These are phyloP conservation scores for Thyatira batis DNA, from an alignment of 2,888 invertebrate genomes.

Conservation along the genomic window DNA sequence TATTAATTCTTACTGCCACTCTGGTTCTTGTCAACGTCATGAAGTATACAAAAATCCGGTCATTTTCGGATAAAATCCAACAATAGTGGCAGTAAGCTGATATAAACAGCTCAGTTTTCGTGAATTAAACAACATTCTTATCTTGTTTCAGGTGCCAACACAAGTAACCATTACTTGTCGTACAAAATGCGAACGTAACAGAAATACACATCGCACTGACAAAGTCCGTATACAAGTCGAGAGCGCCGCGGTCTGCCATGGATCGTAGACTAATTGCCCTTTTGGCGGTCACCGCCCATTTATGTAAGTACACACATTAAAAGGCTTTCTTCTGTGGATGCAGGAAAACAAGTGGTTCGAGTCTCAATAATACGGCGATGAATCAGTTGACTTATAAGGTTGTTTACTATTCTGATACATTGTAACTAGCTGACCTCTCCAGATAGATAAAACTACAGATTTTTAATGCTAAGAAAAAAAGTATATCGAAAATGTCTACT, in stretches of 20 bases:
- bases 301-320: slow-evolving; percentile 55
- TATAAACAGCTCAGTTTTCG: neutral
- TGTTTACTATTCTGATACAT: slow-evolving; percentile 1
- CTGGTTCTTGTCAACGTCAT: no score
- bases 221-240: slow-evolving; percentile 17
- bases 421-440: no score
- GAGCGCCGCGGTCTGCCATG: slow-evolving; percentile 42
- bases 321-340: slow-evolving; percentile 5
- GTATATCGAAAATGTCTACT: no score
- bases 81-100: neutral
- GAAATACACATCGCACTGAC: slow-evolving; percentile 39
- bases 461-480: no score
- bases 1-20: no score
- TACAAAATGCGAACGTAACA: slow-evolving; percentile 43
- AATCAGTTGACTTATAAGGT: slow-evolving; percentile 8
- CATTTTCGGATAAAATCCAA: neutral
- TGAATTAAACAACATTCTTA: slow-evolving; percentile 2
- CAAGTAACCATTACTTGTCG: slow-evolving; percentile 30
- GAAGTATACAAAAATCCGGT: neutral
- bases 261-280: slow-evolving; percentile 52
- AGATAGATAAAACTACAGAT: no score
- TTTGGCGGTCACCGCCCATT: slow-evolving; percentile 57
- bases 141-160: slow-evolving; percentile 44
- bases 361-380: slow-evolving; percentile 2
- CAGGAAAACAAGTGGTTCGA: slow-evolving; percentile 5